Conservation (phyloP, 2,888 invertebrate species). For the Leptinotarsa haldemani region DNA sequence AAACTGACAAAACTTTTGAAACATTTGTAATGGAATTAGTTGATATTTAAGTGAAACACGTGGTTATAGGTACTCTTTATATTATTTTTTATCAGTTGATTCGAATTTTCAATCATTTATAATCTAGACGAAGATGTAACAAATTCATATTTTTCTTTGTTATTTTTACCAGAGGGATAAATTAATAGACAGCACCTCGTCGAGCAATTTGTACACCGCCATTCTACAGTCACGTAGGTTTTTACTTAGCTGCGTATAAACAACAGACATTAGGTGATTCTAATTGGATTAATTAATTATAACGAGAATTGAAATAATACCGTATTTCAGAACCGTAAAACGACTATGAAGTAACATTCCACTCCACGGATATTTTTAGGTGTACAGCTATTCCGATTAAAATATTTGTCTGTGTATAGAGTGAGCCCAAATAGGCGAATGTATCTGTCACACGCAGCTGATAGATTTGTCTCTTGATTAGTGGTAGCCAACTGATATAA, state of each 20-base stretch:
- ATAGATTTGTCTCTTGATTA: constrained; percentile 1
- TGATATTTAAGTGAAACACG: no score
- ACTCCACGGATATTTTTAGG: constrained; percentile 23
- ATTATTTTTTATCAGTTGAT: no score
- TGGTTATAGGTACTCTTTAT: no score
- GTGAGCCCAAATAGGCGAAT: neutral
- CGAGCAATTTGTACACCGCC: neutral
- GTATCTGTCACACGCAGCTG: neutral
- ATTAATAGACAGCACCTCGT: no score
- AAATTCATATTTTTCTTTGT: neutral
- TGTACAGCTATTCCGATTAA: constrained; percentile 16
- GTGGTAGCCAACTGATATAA: neutral
- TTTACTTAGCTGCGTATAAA: constrained; percentile 32
- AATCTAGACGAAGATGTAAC: neutral
- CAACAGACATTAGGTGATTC: constrained; percentile 23
- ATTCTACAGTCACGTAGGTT: constrained; percentile 4
- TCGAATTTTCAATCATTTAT: no score
- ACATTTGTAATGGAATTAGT: no score
- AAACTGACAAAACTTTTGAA: no score
- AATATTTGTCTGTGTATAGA: neutral
- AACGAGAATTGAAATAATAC: constrained; percentile 28
- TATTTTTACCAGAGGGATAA: no score
- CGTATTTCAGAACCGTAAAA: constrained; percentile 32
- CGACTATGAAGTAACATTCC: constrained; percentile 25
- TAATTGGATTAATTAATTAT: constrained; percentile 31